Conservation (phyloP, 2,113 vertebrate genomes). For the Machaerirhynchus nigripectus region DNA sequence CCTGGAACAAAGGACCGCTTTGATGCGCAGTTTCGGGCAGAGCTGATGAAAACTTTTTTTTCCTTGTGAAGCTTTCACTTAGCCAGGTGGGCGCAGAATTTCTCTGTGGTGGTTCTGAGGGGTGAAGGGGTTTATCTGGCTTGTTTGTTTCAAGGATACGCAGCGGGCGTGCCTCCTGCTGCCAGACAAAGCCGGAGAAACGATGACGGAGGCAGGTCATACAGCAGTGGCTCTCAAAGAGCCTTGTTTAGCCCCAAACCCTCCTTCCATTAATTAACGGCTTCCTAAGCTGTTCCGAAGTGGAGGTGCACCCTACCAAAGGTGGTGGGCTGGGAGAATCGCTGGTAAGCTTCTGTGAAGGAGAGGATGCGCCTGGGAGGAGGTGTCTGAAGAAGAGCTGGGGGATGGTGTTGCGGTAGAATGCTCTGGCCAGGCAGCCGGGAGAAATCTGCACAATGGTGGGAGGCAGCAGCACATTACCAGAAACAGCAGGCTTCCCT, state of each 20-base stretch:
- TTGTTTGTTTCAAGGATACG: background rate
- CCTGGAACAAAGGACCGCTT: slow-evolving; percentile 34
- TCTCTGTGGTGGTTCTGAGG: background rate
- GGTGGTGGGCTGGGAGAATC: background rate
- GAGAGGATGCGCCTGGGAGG: background rate
- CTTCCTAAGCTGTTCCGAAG: background rate
- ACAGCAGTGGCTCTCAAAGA: background rate
- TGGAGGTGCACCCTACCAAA: background rate
- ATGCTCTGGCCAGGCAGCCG: background rate
- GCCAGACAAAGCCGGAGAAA: slow-evolving; percentile 43
- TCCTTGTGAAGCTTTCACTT: background rate
- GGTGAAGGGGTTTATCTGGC: background rate
- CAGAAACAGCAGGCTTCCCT: background rate
- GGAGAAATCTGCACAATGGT: slow-evolving; percentile 1
- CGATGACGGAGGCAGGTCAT: background rate
- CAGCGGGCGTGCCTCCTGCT: slow-evolving; percentile 22
- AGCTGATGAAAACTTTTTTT: background rate
- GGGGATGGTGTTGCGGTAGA: slow-evolving; percentile 36
- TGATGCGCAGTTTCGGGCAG: background rate
- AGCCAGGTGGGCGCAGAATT: background rate
- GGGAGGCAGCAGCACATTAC: background rate
- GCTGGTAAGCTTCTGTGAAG: background rate
- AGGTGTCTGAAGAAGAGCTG: background rate
- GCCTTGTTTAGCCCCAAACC: background rate
- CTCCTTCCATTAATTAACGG: background rate